phyloP scores from a whole-genome alignment of 1,140 invertebrate genomes.

The Lethrus apterus region DNA sequence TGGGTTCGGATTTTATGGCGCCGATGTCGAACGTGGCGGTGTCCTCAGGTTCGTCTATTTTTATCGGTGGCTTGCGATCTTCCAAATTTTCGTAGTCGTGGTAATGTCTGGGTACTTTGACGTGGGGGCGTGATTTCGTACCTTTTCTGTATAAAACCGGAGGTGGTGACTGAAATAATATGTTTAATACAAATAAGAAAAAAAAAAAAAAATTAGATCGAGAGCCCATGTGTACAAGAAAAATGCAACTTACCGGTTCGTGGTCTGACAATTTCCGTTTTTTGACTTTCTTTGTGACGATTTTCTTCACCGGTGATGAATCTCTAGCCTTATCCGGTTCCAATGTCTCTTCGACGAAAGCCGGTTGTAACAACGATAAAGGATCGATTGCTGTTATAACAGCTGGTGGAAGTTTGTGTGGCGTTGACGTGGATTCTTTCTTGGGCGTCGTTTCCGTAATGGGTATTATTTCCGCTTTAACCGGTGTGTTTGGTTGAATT shows the following conservation, averaged over 20 bases:
- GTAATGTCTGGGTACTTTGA: constrained; percentile 36
- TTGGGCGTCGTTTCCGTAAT: too few species aligned
- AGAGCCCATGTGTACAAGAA: background rate
- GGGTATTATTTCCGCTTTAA: too few species aligned
- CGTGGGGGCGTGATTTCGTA: constrained; percentile 33
- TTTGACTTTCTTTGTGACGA: constrained; percentile 5
- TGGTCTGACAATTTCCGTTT: constrained; percentile 14
- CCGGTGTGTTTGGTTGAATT: too few species aligned
- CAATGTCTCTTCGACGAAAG: constrained; percentile 5
- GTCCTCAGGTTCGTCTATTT: background rate
- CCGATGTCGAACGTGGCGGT: background rate
- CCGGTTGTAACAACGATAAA: background rate
- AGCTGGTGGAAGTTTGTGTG: background rate
- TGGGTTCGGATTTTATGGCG: constrained; percentile 6
- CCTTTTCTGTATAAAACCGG: constrained; percentile 20
- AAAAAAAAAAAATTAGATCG: constrained; percentile 1
- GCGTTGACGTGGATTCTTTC: too few species aligned
- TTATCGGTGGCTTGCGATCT: background rate
- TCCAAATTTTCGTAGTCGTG: constrained; percentile 23
- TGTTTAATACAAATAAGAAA: too few species aligned
- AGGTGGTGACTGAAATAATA: background rate
- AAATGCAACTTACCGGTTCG: constrained; percentile 6
- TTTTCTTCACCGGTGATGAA: constrained; percentile 2
- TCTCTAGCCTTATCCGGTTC: constrained; percentile 1
- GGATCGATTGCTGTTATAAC: constrained; percentile 2